These are phyloP conservation scores for Bryconaethiops microstoma DNA, from an alignment of 2,797 vertebrate genomes.

Conservation along the genomic window DNA sequence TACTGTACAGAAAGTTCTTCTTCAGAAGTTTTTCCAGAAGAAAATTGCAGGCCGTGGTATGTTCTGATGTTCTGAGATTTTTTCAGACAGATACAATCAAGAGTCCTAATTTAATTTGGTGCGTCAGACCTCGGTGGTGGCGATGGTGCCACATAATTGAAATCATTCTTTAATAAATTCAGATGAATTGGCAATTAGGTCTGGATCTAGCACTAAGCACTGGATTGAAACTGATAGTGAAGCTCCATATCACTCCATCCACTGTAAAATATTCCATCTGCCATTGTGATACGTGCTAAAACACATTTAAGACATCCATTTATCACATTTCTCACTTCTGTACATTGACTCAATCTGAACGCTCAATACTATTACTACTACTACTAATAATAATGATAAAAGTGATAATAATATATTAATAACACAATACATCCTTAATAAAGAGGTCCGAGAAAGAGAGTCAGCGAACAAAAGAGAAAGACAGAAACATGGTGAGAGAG, in stretches of 20 bases:
- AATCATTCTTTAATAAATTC: conserved; percentile 99
- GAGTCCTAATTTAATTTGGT: conserved; percentile 95
- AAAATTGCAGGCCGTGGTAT: conserved; percentile 64
- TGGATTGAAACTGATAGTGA: conserved; percentile 90
- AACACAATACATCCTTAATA: not conserved
- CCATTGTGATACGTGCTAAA: conserved; percentile 10
- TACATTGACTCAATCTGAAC: not conserved
- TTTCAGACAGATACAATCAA: conserved; percentile 87
- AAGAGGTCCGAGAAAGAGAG: not conserved
- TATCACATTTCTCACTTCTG: conserved; percentile 52
- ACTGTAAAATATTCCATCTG: conserved; percentile 67
- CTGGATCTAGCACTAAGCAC: conserved; percentile 90
- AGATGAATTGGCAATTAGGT: conserved; percentile 98
- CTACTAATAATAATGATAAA: not conserved
- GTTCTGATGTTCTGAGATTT: conserved; percentile 82
- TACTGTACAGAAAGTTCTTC: conserved; percentile 86
- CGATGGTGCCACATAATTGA: conserved; percentile 92
- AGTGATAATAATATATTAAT: not conserved
- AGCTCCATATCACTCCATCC: conserved; percentile 82
- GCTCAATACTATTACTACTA: not conserved
- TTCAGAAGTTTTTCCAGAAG: conserved; percentile 81
- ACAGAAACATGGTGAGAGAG: not conserved
- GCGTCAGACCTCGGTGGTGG: conserved; percentile 88
- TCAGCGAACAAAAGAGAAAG: not conserved
- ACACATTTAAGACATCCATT: conserved; percentile 55